phyloP scores from a whole-genome alignment of 2,113 vertebrate species.

The Acrocephalus kingi region DNA sequence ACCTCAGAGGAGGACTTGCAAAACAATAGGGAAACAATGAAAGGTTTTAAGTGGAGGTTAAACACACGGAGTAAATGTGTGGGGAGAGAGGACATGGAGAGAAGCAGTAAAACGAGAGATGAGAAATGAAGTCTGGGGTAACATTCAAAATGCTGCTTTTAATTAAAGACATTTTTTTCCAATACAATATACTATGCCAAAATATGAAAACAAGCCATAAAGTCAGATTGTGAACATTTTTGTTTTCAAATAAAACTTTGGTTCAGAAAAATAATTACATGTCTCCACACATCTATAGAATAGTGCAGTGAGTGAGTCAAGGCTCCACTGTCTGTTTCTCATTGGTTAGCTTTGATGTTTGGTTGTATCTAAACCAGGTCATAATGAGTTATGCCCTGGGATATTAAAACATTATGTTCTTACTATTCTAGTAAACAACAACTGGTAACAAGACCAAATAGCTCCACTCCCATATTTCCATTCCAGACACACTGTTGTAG shows the following conservation, averaged over 20 bases:
- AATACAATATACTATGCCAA: conserved; percentile 20
- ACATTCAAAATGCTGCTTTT: conserved; percentile 45
- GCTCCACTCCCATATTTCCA: conserved; percentile 5
- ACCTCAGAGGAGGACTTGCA: background rate
- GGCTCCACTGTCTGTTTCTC: conserved; percentile 58
- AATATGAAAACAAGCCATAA: conserved; percentile 54
- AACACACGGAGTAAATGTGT: conserved; percentile 11
- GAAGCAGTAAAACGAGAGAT: conserved; percentile 23
- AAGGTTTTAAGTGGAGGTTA: background rate
- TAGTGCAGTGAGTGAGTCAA: background rate
- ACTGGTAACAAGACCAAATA: conserved; percentile 39
- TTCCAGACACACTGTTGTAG: background rate
- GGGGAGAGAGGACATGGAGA: background rate
- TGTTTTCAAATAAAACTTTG: conserved; percentile 49
- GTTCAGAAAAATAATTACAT: conserved; percentile 47
- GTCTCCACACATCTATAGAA: conserved; percentile 19
- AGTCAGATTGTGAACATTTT: conserved; percentile 58
- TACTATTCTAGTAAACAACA: conserved; percentile 50
- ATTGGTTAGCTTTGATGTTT: conserved; percentile 52
- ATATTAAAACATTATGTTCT: conserved; percentile 61
- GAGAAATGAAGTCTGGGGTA: conserved; percentile 24
- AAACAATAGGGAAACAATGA: background rate
- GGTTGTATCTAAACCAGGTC: conserved; percentile 54
- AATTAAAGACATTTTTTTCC: conserved; percentile 42
- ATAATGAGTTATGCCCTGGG: conserved; percentile 15